A percentile compares a stretch with the other conserved stretches of the same genome.
Evolutionary conservation across 2,797 vertebrate species (phyloP).

Genomic region (Notolabrus celidotus): DNA sequence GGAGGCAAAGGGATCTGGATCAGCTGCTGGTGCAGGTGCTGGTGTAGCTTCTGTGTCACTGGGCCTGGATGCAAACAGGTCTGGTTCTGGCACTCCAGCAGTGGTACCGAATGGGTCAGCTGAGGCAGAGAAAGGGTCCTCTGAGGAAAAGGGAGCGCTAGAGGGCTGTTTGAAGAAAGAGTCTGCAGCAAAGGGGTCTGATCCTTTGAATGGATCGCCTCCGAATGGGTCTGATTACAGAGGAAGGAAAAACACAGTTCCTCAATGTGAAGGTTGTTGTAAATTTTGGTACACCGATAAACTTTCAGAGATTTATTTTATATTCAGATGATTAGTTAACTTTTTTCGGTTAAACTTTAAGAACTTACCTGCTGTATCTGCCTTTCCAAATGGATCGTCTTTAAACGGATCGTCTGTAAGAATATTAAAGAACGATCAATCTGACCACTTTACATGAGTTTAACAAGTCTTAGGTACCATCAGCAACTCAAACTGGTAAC

Average conservation of each 20-base stretch:
- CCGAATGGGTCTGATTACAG: conserved; percentile 91
- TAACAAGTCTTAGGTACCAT: background rate
- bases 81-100: conserved; percentile 68
- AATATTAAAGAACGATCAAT: conserved; percentile 4
- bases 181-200: conserved; percentile 96
- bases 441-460: background rate
- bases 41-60: conserved; percentile 58
- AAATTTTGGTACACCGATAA: no score
- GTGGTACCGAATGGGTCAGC: conserved; percentile 79
- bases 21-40: conserved; percentile 49
- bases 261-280: no score
- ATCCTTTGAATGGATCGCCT: conserved; percentile 96
- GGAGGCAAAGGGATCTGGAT: conserved; percentile 74
- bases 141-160: conserved; percentile 83
- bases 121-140: conserved; percentile 89
- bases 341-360: background rate
- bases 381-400: conserved; percentile 97
- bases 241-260: no score
- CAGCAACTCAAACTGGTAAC: background rate
- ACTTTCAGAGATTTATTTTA: no score
- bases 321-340: no score
- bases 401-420: conserved; percentile 94
- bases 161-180: conserved; percentile 92
- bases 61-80: conserved; percentile 77
- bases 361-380: conserved; percentile 86